Evolutionary conservation across 2,888 invertebrate genomes (phyloP), one percentile per base, ranked within the genome.

Genomic region (Cheiracanthium punctorium): DNA sequence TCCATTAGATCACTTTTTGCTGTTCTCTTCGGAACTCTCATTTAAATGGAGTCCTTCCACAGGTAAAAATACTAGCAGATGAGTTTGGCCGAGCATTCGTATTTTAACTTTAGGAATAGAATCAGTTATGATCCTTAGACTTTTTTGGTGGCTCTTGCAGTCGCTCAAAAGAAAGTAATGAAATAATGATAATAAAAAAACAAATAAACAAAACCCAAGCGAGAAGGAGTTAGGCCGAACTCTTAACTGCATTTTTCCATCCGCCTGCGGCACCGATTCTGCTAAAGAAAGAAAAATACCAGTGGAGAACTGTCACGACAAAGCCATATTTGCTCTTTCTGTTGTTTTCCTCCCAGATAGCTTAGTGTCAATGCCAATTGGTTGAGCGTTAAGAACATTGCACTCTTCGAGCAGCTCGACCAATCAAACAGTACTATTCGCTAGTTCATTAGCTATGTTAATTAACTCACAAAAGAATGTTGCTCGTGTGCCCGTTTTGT

Each of bases 261-360:
- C 20, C 43, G 58, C 76, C 77, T 64, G 30, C 24, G 33, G 72
- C 73, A 29, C 17, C 30, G 5, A 29, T 52, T 43, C 48, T 24
- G 82, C 75, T 20, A 33, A n/a, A 67, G 71, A 77, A 72, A 67
- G 77, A 72, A 73, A 77, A 82, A 52, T 20, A 69, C 58, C 69
- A 58, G 41, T 58, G 43, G 48, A 72, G 64, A 85, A 80, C 64
- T 74, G 73, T 80, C 84, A 84, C 84, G 84, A 84, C 69, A 84
- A 74, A 76, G 82, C 85, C 79, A 85, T 85, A 85, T 85, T 85
- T 85, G 85, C 79, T 85, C 80, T 80, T 77, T 84, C 82, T 82
- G 82, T 82, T 84, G 69, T 84, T 79, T 84, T 79, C 79, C 73
- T 79, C 73, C 37, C 72, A 67, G 76, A 58, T 84, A 73, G 72